Evolutionary conservation across 1,140 invertebrate genomes (phyloP).

Genomic region (Hyles vespertilio): DNA sequence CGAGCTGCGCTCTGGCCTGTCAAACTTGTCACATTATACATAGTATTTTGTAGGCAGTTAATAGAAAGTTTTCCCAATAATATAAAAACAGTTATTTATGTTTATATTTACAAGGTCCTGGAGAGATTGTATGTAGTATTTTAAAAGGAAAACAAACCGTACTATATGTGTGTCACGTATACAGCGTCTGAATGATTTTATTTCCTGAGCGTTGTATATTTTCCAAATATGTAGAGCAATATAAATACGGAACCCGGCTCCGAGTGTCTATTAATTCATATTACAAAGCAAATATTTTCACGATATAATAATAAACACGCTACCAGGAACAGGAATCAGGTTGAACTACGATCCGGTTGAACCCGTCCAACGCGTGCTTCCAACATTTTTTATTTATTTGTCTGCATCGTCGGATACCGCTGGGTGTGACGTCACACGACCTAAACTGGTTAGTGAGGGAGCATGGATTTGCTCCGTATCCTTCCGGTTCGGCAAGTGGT

Average conservation of each 20-base stretch:
- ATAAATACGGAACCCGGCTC: too few relatives aligned
- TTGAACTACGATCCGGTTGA: conserved; percentile 74
- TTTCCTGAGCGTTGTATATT: too few relatives aligned
- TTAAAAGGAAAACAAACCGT: too few relatives aligned
- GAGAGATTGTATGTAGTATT: too few relatives aligned
- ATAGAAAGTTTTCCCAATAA: too few relatives aligned
- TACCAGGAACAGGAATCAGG: conserved; percentile 74
- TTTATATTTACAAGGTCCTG: too few relatives aligned
- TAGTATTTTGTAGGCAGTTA: too few relatives aligned
- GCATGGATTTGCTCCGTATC: conserved; percentile 74
- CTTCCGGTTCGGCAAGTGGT: conserved; percentile 73
- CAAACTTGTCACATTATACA: too few relatives aligned
- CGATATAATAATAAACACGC: conserved; percentile 43
- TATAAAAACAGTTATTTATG: too few relatives aligned
- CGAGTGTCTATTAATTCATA: conserved; percentile 1
- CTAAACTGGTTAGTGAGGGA: conserved; percentile 75
- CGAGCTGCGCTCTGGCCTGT: not conserved
- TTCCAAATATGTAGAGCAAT: too few relatives aligned
- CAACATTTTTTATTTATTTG: conserved; percentile 76
- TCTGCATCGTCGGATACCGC: conserved; percentile 73
- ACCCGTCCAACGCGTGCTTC: conserved; percentile 73
- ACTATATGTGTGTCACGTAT: too few relatives aligned
- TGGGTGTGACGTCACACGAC: conserved; percentile 73
- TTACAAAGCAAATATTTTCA: conserved; percentile 38
- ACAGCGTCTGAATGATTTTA: too few relatives aligned